Conservation (phyloP, 1,140 invertebrate species). For the Periplaneta americana region DNA sequence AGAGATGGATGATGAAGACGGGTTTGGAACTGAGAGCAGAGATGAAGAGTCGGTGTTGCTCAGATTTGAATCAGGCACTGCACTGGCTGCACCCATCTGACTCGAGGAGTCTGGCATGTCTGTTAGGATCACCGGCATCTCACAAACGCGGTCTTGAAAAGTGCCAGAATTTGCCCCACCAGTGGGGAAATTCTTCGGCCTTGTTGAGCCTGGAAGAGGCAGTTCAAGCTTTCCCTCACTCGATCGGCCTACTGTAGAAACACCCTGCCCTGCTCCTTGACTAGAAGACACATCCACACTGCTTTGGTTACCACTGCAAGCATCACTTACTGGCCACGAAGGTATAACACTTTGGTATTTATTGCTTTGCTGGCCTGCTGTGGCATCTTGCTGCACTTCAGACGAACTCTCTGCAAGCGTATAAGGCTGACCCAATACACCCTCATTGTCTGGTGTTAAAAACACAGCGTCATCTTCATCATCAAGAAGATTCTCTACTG, state of each 20-base stretch:
- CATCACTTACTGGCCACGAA: background rate
- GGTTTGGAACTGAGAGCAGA: background rate
- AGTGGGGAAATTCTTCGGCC: background rate
- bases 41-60: background rate
- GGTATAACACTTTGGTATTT: background rate
- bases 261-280: background rate
- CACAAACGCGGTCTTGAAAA: background rate
- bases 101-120: background rate
- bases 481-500: conserved; percentile 32
- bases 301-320: background rate
- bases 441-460: conserved; percentile 3
- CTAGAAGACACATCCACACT: background rate
- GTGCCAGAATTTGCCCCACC: background rate
- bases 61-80: background rate
- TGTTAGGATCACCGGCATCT: background rate
- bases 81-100: background rate
- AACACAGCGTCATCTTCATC: conserved; percentile 16
- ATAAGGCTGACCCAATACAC: background rate
- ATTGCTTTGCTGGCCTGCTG: background rate
- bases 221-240: background rate
- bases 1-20: background rate
- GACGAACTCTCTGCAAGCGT: background rate
- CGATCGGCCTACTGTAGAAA: background rate
- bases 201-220: background rate
- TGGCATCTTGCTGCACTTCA: background rate